phyloP scores from a whole-genome alignment of 2,888 invertebrate genomes.

The Lochmaea crataegi region DNA sequence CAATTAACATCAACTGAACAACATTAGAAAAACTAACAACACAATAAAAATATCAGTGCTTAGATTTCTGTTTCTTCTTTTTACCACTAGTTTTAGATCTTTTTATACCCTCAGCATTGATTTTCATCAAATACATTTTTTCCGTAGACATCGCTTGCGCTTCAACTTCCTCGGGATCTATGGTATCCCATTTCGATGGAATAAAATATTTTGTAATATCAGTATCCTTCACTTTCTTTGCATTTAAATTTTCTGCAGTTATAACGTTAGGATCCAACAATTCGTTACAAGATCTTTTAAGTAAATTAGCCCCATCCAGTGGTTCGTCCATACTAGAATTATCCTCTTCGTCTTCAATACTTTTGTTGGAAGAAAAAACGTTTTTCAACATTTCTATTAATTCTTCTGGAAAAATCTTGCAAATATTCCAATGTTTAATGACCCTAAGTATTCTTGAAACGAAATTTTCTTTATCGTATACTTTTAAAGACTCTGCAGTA shows the following conservation, averaged over 20 bases:
- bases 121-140: constrained; percentile 80
- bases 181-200: constrained; percentile 94
- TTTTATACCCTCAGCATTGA: neutral
- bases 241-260: constrained; percentile 37
- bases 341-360: constrained; percentile 53
- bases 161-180: constrained; percentile 85
- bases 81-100: constrained; percentile 13
- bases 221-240: constrained; percentile 30
- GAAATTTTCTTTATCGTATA: constrained; percentile 90
- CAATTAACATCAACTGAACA: too few relatives aligned
- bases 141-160: constrained; percentile 85
- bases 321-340: constrained; percentile 62
- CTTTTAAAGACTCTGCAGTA: constrained; percentile 75
- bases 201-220: constrained; percentile 71
- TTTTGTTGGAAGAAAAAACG: constrained; percentile 19
- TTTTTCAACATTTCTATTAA: constrained; percentile 32
- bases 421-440: constrained; percentile 95
- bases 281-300: constrained; percentile 56
- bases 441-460: constrained; percentile 87
- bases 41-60: neutral
- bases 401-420: constrained; percentile 73
- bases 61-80: constrained; percentile 32
- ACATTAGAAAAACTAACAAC: too few relatives aligned
- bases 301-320: constrained; percentile 59
- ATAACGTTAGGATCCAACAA: constrained; percentile 47